phyloP scores from a whole-genome alignment of 2,797 vertebrate species.

The Anabacerthia variegaticeps region DNA sequence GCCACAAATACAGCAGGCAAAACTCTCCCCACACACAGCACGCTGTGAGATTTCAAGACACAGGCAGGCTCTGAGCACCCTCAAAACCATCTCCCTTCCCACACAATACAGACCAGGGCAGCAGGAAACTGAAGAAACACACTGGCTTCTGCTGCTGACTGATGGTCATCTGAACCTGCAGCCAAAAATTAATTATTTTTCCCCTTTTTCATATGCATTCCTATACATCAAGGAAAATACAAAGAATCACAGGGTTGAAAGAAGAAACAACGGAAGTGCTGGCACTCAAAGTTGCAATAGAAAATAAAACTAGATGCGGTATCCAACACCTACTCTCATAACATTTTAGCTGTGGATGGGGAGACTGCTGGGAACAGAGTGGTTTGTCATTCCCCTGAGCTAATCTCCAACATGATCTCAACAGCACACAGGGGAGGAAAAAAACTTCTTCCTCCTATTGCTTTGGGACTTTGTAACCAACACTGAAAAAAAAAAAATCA shows the following conservation, averaged over 20 bases:
- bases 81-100: not conserved
- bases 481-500: not conserved
- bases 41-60: not conserved
- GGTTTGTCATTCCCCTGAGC: not conserved
- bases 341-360: not conserved
- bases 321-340: not conserved
- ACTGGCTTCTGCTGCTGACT: not conserved
- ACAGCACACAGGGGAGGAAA: not conserved
- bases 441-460: not conserved
- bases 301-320: not conserved
- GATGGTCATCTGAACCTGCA: not conserved
- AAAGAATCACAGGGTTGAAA: not conserved
- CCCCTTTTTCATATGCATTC: fast-evolving
- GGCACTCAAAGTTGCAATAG: not conserved
- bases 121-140: not conserved
- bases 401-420: not conserved
- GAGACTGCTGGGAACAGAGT: not conserved
- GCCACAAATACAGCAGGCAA: not conserved
- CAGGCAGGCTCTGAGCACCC: not conserved
- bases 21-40: not conserved
- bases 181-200: not conserved
- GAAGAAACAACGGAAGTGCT: not conserved
- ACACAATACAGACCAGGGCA: not conserved
- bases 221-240: not conserved
- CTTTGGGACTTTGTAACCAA: not conserved